phyloP scores from a whole-genome alignment of 2,113 vertebrate species.

The Chionomys nivalis region DNA sequence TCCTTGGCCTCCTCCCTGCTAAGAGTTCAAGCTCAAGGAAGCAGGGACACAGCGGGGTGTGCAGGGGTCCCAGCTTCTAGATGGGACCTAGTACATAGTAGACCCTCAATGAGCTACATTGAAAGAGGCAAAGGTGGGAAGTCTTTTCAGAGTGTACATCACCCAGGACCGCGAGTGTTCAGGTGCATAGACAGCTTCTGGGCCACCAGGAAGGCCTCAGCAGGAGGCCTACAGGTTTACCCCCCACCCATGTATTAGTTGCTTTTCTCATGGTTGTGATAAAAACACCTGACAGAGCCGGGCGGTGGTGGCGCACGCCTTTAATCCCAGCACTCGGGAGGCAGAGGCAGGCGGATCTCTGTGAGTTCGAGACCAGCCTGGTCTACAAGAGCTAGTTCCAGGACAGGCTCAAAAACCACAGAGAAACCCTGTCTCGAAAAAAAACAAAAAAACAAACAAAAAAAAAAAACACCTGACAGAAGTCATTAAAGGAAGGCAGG shows the following conservation, averaged over 20 bases:
- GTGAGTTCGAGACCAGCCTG: too few species aligned
- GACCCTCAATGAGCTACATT: background rate
- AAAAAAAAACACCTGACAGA: background rate
- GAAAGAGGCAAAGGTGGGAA: background rate
- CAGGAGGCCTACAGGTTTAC: background rate
- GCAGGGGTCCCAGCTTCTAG: background rate
- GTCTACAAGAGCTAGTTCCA: too few species aligned
- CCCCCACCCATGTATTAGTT: background rate
- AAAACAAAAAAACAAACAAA: too few species aligned
- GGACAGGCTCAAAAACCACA: too few species aligned
- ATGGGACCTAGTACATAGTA: background rate
- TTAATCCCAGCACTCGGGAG: too few species aligned
- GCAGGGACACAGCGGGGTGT: background rate
- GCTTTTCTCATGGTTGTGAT: background rate
- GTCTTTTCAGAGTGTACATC: background rate
- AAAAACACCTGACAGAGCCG: background rate
- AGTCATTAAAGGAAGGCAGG: background rate
- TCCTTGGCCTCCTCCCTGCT: too few species aligned
- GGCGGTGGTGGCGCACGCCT: too few species aligned
- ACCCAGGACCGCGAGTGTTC: background rate
- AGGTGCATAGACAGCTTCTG: background rate
- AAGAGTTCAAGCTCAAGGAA: background rate
- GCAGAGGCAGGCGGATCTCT: too few species aligned
- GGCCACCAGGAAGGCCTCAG: background rate
- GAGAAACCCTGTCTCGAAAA: too few species aligned